Evolutionary conservation across 2,888 invertebrate genomes (phyloP), one percentile per base, ranked within the genome.

Genomic region (Chymomyza amoena): DNA sequence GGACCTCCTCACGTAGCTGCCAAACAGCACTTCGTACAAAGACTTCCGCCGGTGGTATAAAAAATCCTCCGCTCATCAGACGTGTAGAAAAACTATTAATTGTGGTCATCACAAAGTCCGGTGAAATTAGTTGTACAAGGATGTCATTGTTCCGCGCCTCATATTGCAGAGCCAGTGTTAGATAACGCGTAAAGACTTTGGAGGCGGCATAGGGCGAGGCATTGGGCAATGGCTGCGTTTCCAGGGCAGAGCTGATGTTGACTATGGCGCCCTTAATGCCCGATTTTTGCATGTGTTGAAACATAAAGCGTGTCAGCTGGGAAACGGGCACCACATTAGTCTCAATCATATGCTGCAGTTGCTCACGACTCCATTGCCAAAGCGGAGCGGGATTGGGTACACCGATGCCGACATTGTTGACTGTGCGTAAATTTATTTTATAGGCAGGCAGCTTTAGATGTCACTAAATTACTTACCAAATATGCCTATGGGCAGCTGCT

Each of bases 131-230:
- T 91, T 98, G 98, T 25, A 98, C 93, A 60, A 95, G 94, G 71
- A 98, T 94, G 15, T 96, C 97, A 65, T 93, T 92, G 15, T 93
- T 90, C 4, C 94, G 92, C 81, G 97, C 97, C 92, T 98, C 98
- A 68, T 95, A 94, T 69, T 96, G 94, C 20, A 98, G 91, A 0
- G 97, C 96, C 64, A 95, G 93, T 0, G 97, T 96, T 81, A 97
- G 95, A 87, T 94, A 95, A 70, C 94, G 94, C 0, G 96, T 92
- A 90, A 95, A 97, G 0, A 94, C 93, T 94, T 98, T 98, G 0
- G 96, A 95, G 1, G 97, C 97, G 0, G 96, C 96, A 91, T 98
- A 98, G 0, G 97, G 95, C 0, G 96, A 94, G 94, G 96, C 96
- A 66, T 96, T 92, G 0, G 98, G 97, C 60, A 96, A 90, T 0